phyloP scores from a whole-genome alignment of 2,797 vertebrate genomes.

The Rhinoraja longicauda region DNA sequence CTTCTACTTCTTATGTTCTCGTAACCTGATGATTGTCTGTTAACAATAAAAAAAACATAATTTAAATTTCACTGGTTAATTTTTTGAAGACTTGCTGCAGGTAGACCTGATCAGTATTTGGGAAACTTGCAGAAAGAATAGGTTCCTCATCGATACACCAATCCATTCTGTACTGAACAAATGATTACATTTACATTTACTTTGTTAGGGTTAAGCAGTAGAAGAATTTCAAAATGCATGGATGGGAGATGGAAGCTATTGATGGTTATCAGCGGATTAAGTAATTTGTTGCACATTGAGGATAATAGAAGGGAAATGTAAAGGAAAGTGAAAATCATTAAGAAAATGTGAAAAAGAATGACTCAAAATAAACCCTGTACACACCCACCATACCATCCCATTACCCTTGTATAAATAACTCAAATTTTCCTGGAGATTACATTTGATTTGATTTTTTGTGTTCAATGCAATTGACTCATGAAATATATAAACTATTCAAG shows the following conservation, averaged over 20 bases:
- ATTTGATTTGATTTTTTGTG: not conserved
- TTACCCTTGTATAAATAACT: not conserved
- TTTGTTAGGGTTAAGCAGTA: not conserved
- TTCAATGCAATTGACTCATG: not conserved
- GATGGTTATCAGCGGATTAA: not conserved
- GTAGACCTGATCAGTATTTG: not conserved
- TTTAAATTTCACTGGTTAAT: not conserved
- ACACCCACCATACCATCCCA: not conserved
- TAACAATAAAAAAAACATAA: not conserved
- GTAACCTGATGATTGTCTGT: not conserved
- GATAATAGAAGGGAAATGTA: not conserved
- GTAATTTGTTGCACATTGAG: not conserved
- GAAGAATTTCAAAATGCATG: not conserved
- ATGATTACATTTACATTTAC: not conserved
- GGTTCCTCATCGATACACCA: not conserved
- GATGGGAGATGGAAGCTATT: not conserved
- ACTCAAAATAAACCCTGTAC: not conserved
- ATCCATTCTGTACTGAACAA: not conserved
- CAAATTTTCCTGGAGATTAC: not conserved
- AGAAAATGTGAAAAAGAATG: not conserved
- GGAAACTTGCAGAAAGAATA: not conserved
- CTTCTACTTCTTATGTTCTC: no score
- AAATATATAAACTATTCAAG: not conserved
- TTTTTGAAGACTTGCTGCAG: not conserved
- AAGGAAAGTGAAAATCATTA: not conserved